These are phyloP conservation scores for Cerastis rubricosa DNA, from an alignment of 2,888 invertebrate species.

Conservation along the genomic window DNA sequence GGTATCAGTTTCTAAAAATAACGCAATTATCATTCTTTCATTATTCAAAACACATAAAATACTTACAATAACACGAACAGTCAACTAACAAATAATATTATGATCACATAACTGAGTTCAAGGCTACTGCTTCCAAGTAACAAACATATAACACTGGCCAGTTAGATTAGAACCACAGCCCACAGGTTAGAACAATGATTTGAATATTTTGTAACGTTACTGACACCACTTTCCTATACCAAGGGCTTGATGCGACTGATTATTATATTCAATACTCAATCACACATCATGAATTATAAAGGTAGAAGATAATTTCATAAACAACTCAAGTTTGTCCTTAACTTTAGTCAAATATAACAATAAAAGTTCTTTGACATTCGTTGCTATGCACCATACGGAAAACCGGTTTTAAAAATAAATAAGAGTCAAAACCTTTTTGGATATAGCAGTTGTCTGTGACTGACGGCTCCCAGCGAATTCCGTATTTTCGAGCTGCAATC, in stretches of 20 bases:
- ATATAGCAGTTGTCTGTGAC: conserved; percentile 34
- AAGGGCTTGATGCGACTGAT: conserved; percentile 11
- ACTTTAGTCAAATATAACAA: not conserved
- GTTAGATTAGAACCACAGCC: not conserved
- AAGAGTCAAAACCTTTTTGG: conserved; percentile 19
- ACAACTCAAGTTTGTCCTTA: not conserved
- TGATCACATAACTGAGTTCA: conserved; percentile 33
- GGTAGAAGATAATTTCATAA: not conserved
- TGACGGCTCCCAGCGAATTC: conserved; percentile 30
- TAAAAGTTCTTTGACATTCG: not conserved
- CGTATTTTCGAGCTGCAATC: conserved; percentile 37
- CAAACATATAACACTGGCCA: not conserved
- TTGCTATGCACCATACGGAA: not conserved
- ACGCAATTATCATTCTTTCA: not conserved
- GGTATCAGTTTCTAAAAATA: not conserved
- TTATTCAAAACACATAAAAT: conserved; percentile 3
- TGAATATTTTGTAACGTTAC: not conserved
- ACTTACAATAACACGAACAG: conserved; percentile 30
- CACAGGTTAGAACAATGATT: not conserved
- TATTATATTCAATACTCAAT: not conserved
- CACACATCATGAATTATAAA: not conserved
- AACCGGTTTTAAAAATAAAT: conserved; percentile 29
- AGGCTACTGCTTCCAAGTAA: not conserved
- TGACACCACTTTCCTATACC: conserved; percentile 3
- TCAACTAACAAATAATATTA: conserved; percentile 16